Percentiles rank a stretch among this genome's conserved stretches.
phyloP scores from a whole-genome alignment of 2,888 invertebrate species.

The Griposia aprilina region DNA sequence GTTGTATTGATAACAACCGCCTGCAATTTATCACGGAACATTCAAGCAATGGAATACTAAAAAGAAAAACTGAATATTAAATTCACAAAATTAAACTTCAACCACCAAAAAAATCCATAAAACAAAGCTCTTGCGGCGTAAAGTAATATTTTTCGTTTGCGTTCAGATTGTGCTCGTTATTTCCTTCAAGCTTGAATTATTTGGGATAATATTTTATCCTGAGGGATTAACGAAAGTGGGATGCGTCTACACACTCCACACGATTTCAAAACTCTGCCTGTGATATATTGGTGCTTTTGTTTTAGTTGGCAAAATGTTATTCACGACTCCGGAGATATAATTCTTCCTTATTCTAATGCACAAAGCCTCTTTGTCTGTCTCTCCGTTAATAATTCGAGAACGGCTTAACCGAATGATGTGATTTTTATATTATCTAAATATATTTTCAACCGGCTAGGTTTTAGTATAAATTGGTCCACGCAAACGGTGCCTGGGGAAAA shows the following conservation, averaged over 20 bases:
- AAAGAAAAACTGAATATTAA: background rate
- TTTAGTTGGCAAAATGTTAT: conserved; percentile 36
- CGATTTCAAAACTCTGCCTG: conserved; percentile 36
- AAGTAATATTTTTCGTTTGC: conserved; percentile 26
- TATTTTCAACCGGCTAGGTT: background rate
- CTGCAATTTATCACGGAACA: background rate
- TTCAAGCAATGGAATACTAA: background rate
- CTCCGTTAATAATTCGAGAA: background rate
- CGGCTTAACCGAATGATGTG: no score
- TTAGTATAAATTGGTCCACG: background rate
- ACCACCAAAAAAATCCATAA: background rate
- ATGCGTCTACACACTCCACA: conserved; percentile 21
- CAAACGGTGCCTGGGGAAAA: background rate
- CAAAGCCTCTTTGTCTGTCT: background rate
- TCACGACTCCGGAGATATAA: background rate
- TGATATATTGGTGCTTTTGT: conserved; percentile 45
- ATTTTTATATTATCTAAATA: background rate
- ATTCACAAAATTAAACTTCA: background rate
- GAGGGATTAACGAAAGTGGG: conserved; percentile 49
- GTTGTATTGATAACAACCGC: no score
- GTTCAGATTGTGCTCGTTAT: conserved; percentile 26
- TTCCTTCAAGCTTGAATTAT: conserved; percentile 39
- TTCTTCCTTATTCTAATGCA: background rate
- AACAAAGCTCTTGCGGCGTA: conserved; percentile 11
- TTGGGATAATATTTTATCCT: conserved; percentile 45